Evolutionary conservation across 2,797 vertebrate species (phyloP).

Genomic region (Chloroceryle inda): DNA sequence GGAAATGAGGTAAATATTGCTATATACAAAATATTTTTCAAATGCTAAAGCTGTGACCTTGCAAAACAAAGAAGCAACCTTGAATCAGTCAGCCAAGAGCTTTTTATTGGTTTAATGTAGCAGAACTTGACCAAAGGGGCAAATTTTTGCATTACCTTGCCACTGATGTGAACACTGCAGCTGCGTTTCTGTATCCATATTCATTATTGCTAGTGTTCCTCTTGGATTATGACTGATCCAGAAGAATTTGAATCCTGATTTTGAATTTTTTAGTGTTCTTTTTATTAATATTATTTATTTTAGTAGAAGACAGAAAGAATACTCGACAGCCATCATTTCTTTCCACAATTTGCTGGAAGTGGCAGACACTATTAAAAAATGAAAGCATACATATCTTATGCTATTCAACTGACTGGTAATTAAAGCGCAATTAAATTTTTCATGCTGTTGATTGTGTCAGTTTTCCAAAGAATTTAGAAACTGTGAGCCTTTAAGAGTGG

Average conservation of each 20-base stretch:
- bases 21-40: neutral
- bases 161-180: neutral
- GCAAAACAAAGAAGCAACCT: constrained; percentile 44
- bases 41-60: neutral
- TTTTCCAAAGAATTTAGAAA: constrained; percentile 69
- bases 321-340: constrained; percentile 74
- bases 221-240: constrained; percentile 53
- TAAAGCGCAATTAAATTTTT: constrained; percentile 80
- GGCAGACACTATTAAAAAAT: constrained; percentile 75
- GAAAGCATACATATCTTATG: constrained; percentile 73
- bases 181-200: constrained; percentile 20
- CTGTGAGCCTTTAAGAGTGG: constrained; percentile 47
- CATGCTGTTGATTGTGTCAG: constrained; percentile 65
- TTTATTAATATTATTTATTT: constrained; percentile 43
- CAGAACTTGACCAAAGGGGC: constrained; percentile 42
- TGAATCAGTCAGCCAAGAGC: constrained; percentile 15
- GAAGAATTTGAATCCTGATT: constrained; percentile 63
- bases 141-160: constrained; percentile 39
- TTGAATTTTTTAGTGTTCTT: neutral
- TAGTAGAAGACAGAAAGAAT: constrained; percentile 44
- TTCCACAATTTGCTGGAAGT: constrained; percentile 71
- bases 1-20: neutral
- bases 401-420: constrained; percentile 76
- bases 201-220: constrained; percentile 50
- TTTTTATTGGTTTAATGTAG: constrained; percentile 67